Base-by-base conservation (phyloP, 1,140 invertebrate species). In the Brachionus manjavacas region DNA sequence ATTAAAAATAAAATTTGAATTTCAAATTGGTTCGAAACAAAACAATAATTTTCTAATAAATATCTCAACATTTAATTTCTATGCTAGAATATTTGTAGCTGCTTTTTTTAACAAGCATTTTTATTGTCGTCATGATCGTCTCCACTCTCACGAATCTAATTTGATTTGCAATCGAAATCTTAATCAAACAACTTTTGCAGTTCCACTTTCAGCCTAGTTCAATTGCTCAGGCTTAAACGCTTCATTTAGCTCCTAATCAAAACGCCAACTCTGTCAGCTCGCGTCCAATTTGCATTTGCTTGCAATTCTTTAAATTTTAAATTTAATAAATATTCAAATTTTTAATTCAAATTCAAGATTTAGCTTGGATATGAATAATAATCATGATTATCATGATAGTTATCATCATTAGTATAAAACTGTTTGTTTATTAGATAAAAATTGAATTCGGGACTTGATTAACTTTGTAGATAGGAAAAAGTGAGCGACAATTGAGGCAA, bases 241-340 rank as follows among this genome's bases (percentile, higher is more conserved):
- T 76, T 76, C 72, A 76, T 76, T 76, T 49, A 76, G 46, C 25
- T 76, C 28, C 11, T 43, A 72, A 20, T 72, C 31, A 11, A 16
- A 39, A 41, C 16, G 35, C 14, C 28, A 72, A 68, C 11, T 68
- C 14, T 68, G 12, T 68, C 20, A 16, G 31, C 25, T 16, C 31
- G 39, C 35, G 68, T 72, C 4, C 31, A 72, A 72, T 72, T 72
- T 39, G 68, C 68, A 72, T 76, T 76, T 76, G n/a, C 23, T 41
- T 43, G 12, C 39, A 60, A 11, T 43, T 76, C 35, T 72, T 23
- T 16, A 41, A 72, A 72, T 41, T 76, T 76, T 31, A 46, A 76
- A 76, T 76, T 76, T 76, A 41, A 76, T 76, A 76, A 76, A 76
- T 76, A 76, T 76, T 76, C 72, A 76, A 76, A 76, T 76, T 76